Percentiles rank a stretch among this genome's conserved stretches.
phyloP scores from a whole-genome alignment of 2,797 vertebrate species.

The Crenuchus spilurus region DNA sequence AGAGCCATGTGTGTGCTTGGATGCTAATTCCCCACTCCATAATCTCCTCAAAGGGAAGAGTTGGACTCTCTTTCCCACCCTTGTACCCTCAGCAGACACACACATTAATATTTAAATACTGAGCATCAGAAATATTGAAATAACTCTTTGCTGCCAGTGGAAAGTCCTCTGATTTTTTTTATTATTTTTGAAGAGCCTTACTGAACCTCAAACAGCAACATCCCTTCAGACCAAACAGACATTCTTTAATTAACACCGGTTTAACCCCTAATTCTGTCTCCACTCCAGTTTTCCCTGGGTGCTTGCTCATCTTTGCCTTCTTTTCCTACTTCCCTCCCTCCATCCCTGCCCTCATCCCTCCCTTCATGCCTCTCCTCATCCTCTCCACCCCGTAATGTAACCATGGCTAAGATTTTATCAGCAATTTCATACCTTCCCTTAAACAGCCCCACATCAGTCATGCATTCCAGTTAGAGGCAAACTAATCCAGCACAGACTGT shows the following conservation, averaged over 20 bases:
- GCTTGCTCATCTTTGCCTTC: neutral
- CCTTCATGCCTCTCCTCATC: neutral
- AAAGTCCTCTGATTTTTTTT: neutral
- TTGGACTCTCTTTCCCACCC: neutral
- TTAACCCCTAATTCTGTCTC: neutral
- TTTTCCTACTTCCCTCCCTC: neutral
- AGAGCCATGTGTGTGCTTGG: neutral
- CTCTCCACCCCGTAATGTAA: neutral
- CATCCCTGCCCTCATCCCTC: neutral
- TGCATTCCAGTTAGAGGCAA: neutral
- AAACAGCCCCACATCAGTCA: neutral
- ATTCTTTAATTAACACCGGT: neutral
- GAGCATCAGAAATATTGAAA: neutral
- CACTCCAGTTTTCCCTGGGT: neutral
- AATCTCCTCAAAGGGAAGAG: neutral
- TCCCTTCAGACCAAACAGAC: neutral
- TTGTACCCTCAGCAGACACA: neutral
- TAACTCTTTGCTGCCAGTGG: neutral
- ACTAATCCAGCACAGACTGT: neutral
- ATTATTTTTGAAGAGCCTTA: neutral
- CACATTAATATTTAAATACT: conserved; percentile 9
- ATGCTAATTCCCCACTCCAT: neutral
- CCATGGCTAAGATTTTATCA: neutral
- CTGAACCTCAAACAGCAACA: neutral
- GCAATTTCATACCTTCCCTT: neutral